These are phyloP conservation scores for Tarsius wallacei DNA, from an alignment of 2,797 vertebrate species.

Conservation along the genomic window DNA sequence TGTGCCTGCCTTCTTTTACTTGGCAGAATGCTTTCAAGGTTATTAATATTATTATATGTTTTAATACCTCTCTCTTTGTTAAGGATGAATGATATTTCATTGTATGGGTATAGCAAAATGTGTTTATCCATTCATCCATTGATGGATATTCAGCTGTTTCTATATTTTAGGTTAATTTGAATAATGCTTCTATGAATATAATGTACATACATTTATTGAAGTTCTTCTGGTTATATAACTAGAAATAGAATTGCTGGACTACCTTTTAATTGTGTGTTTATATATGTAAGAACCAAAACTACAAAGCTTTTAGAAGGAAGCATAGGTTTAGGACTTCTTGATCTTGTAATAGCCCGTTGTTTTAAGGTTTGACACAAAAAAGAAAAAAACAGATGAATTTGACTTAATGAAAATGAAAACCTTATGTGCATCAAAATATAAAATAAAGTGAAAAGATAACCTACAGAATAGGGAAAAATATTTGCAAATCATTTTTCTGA, in stretches of 20 bases:
- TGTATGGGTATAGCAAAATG: rapidly evolving
- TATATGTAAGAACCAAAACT: not conserved
- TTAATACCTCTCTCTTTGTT: too few relatives aligned
- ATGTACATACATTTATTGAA: not conserved
- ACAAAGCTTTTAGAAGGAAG: not conserved
- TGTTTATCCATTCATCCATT: not conserved
- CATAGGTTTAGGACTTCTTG: not conserved
- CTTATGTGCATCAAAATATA: not conserved
- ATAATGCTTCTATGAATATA: not conserved
- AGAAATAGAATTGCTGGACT: not conserved
- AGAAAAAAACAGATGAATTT: not conserved
- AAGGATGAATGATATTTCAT: too few relatives aligned
- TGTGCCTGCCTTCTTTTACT: not conserved
- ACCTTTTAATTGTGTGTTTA: not conserved
- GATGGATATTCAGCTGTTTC: not conserved
- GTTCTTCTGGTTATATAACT: not conserved
- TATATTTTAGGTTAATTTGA: not conserved
- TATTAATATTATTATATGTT: too few relatives aligned
- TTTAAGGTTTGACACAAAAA: not conserved
- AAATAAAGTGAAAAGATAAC: not conserved
- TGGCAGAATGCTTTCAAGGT: not conserved
- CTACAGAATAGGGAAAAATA: not conserved
- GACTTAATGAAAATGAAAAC: not conserved
- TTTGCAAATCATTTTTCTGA: too few relatives aligned
- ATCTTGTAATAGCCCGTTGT: not conserved